Percentiles rank a stretch among this genome's conserved stretches.
Evolutionary conservation across 1,140 invertebrate species (phyloP).

Genomic region (Ganaspis sp.): DNA sequence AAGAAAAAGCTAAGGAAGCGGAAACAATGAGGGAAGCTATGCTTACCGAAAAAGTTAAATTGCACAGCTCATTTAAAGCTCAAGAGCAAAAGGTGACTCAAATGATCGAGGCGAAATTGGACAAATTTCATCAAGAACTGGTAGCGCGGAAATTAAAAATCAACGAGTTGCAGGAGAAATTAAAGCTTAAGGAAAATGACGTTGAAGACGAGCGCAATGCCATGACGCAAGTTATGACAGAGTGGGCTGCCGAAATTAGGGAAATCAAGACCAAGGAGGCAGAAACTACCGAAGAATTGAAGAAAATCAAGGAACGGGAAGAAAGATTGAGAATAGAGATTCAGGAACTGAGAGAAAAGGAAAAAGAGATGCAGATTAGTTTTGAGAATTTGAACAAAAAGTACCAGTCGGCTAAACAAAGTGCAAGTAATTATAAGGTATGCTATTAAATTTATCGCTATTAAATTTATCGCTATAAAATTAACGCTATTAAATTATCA

Average conservation of each 20-base stretch:
- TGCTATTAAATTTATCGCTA: conserved; percentile 20
- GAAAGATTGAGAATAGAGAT: conserved; percentile 53
- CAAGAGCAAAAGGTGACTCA: conserved; percentile 64
- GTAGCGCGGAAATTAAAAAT: conserved; percentile 60
- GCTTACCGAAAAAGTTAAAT: conserved; percentile 61
- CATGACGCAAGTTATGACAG: conserved; percentile 66
- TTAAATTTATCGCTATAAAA: too few relatives aligned
- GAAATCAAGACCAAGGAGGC: conserved; percentile 58
- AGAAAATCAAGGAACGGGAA: conserved; percentile 54
- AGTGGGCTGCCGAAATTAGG: conserved; percentile 64
- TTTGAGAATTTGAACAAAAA: conserved; percentile 60
- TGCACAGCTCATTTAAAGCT: conserved; percentile 63
- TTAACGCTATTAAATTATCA: too few relatives aligned
- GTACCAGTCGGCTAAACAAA: conserved; percentile 63
- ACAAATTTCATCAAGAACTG: conserved; percentile 60
- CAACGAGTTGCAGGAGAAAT: conserved; percentile 57
- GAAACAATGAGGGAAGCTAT: conserved; percentile 58
- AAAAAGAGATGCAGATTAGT: conserved; percentile 58
- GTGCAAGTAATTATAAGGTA: conserved; percentile 70
- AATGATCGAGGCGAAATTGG: conserved; percentile 61
- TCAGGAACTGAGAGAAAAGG: conserved; percentile 56
- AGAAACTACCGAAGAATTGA: conserved; percentile 58
- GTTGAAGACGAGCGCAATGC: conserved; percentile 64
- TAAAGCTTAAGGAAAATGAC: conserved; percentile 61
- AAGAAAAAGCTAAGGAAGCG: conserved; percentile 63